A percentile compares a stretch with the other conserved stretches of the same genome.
These are phyloP conservation scores for Sarcoramphus papa DNA, from an alignment of 2,797 vertebrate species.

Conservation along the genomic window DNA sequence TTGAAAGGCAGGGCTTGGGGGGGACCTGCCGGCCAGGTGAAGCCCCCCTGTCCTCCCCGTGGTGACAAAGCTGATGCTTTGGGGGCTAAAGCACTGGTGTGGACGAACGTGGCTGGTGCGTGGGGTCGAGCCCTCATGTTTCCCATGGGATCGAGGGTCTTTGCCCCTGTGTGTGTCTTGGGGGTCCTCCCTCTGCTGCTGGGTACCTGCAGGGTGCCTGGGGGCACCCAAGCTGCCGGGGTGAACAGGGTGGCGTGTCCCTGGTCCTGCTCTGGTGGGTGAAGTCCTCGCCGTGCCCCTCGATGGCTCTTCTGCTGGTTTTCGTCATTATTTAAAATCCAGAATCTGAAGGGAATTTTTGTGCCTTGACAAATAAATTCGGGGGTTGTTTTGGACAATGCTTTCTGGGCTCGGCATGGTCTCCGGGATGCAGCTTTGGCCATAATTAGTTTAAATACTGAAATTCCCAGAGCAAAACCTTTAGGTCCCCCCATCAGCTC, in stretches of 20 bases:
- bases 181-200: not conserved
- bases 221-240: not conserved
- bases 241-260: not conserved
- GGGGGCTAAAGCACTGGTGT: not conserved
- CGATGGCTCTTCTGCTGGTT: not conserved
- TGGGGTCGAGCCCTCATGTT: not conserved
- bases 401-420: not conserved
- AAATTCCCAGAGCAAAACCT: not conserved
- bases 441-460: fast-evolving
- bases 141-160: fast-evolving
- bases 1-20: not conserved
- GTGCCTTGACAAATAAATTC: constrained; percentile 68
- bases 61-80: not conserved
- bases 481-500: not conserved
- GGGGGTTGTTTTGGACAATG: not conserved
- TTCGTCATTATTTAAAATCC: constrained; percentile 36
- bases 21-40: not conserved
- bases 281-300: not conserved
- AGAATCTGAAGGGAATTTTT: not conserved
- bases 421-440: not conserved
- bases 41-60: fast-evolving
- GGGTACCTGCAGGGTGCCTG: not conserved
- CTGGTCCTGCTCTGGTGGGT: not conserved
- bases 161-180: fast-evolving
- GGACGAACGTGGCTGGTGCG: not conserved